Evolutionary conservation across 2,888 invertebrate species (phyloP).

Genomic region (Pegoplata infirma): DNA sequence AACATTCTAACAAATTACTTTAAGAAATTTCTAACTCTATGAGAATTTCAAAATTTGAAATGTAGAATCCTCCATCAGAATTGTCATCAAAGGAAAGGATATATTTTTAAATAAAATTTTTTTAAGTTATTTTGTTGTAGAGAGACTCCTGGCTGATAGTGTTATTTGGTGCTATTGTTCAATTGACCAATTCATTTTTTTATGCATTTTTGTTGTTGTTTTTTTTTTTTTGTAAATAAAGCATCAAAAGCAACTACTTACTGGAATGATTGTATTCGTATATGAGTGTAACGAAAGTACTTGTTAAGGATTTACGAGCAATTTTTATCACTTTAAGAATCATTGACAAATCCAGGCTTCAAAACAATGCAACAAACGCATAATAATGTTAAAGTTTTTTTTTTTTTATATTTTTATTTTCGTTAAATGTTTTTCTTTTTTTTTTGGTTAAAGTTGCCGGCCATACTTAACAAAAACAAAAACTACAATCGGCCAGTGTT

Average conservation of each 20-base stretch:
- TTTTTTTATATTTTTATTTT: conserved; percentile 6
- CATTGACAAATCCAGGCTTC: conserved; percentile 77
- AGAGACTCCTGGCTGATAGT: not conserved
- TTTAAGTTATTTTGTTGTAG: too few species aligned
- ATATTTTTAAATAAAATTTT: too few species aligned
- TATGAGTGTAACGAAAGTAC: conserved; percentile 59
- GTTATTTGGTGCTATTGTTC: conserved; percentile 47
- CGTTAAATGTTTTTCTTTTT: conserved; percentile 31
- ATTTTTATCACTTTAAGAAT: conserved; percentile 78
- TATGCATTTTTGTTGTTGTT: not conserved
- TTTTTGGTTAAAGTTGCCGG: conserved; percentile 10
- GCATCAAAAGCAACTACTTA: conserved; percentile 6
- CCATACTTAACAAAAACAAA: conserved; percentile 9
- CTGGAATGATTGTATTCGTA: conserved; percentile 33
- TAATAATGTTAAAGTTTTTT: conserved; percentile 52
- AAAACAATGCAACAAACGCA: conserved; percentile 65
- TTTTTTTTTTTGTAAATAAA: conserved; percentile 37
- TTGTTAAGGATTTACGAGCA: conserved; percentile 78
- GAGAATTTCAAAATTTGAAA: too few species aligned
- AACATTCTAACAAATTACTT: too few species aligned
- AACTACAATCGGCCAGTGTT: not conserved
- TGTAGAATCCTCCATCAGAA: too few species aligned
- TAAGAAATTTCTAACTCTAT: too few species aligned
- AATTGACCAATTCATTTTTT: conserved; percentile 27
- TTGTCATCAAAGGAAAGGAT: too few species aligned